phyloP scores from a whole-genome alignment of 2,797 vertebrate species.

The Pipistrellus kuhlii region DNA sequence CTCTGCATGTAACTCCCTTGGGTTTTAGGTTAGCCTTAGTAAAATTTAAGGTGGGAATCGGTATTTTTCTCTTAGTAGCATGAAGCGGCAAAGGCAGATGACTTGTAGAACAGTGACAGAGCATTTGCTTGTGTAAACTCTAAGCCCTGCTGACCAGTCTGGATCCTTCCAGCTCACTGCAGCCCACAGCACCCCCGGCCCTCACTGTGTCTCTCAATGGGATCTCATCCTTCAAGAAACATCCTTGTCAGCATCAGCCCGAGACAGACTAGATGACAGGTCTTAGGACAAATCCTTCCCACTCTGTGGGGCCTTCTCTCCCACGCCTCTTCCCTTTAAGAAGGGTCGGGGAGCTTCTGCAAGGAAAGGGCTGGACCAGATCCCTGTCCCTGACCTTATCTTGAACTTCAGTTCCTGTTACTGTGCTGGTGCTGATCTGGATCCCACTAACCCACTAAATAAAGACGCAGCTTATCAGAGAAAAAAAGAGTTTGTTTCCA shows the following conservation, averaged over 20 bases:
- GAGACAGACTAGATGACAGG: neutral
- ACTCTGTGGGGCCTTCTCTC: neutral
- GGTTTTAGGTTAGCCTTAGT: slow-evolving; percentile 43
- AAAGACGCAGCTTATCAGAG: neutral
- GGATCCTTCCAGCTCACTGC: neutral
- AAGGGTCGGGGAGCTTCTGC: neutral
- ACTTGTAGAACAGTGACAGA: neutral
- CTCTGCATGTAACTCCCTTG: neutral
- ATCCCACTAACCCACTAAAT: neutral
- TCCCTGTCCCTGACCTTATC: neutral
- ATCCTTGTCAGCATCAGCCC: neutral
- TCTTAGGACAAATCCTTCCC: neutral
- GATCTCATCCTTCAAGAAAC: neutral
- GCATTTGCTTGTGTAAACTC: neutral
- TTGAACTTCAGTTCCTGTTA: neutral
- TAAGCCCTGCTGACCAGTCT: neutral
- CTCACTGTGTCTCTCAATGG: neutral
- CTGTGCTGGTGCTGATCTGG: neutral
- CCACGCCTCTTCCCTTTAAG: neutral
- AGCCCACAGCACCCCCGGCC: neutral
- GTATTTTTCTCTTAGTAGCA: neutral
- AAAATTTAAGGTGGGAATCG: slow-evolving; percentile 53
- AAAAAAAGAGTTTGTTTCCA: too few species aligned
- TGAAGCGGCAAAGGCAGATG: neutral
- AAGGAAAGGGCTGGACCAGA: neutral